Evolutionary conservation across 2,113 vertebrate species (phyloP), one percentile per base, ranked within the genome.

Genomic region (Rhinichthys klamathensis): DNA sequence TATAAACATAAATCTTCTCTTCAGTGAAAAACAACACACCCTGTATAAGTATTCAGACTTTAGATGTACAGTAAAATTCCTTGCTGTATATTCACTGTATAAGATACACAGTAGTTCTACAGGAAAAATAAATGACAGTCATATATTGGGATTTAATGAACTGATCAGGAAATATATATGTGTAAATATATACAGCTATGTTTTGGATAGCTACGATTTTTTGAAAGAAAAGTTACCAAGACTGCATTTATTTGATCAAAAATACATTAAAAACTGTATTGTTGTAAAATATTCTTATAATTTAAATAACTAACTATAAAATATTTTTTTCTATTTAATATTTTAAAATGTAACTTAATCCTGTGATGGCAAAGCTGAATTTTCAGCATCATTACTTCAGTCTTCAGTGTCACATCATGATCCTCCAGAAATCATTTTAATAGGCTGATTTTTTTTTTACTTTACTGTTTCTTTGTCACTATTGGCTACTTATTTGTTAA

Each of bases 1-100:
- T 41, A 67, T 81, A 63, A 46, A 81, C 61, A 51, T 65, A 51
- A 49, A 65, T 81, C 61, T 32, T 63, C 16, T 25, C 6, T 61
- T 79, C 3, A 61, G 54, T 61, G 78, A 27, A 44, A 46, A 63
- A 80, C 38, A 76, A 25, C 27, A 82, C 21, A 32, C 44, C 27
- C 2, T 21, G 51, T 61, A 6, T 38, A 49, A 80, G 25, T 27
- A 6, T 2, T 49, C 44, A 75, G 1, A 9, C 23, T 12, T n/a
- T 49, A 38, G 67, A 70, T 70, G 32, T 70, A 38, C 27, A 38
- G 65, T 27, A 61, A 15, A 27, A 6, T 30, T 30, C 25, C 25
- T 12, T 63, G 0, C 67, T 70, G 4, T 41, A 70, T 23, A 5
- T n/a, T 70, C 18, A 38, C 18, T 38, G 67, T 70, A 21, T 21